Evolutionary conservation across 1,140 invertebrate species (phyloP).

Genomic region (Dinoponera quadriceps): DNA sequence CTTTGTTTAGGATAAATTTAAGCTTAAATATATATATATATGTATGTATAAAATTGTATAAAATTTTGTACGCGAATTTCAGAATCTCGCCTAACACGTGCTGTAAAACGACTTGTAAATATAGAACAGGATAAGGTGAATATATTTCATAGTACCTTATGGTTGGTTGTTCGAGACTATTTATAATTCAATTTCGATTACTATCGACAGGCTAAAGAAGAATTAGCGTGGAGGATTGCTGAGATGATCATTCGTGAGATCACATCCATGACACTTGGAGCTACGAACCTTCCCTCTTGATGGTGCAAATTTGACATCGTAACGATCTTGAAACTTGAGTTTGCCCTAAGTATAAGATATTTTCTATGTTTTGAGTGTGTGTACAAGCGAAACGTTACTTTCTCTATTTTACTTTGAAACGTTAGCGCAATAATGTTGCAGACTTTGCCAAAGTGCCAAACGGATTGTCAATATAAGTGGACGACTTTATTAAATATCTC

Average conservation of each 20-base stretch:
- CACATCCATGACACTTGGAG: constrained; percentile 92
- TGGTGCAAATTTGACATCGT: constrained; percentile 55
- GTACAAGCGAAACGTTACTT: constrained; percentile 41
- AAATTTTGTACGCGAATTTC: constrained; percentile 45
- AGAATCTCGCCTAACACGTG: constrained; percentile 88
- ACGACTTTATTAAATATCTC: constrained; percentile 26
- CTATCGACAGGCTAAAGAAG: constrained; percentile 91
- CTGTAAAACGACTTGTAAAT: constrained; percentile 92
- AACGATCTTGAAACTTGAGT: constrained; percentile 32
- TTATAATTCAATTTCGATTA: constrained; percentile 22
- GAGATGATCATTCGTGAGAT: constrained; percentile 98
- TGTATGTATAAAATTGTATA: not conserved
- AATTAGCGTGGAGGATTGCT: constrained; percentile 97
- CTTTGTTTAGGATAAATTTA: not conserved
- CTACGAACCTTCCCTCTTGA: constrained; percentile 80
- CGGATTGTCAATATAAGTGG: constrained; percentile 19
- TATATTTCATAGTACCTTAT: constrained; percentile 43
- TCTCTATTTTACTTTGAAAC: constrained; percentile 26
- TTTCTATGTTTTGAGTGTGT: constrained; percentile 15
- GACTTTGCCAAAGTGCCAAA: constrained; percentile 69
- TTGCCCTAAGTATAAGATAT: constrained; percentile 35
- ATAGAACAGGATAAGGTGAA: constrained; percentile 91
- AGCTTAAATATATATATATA: not conserved
- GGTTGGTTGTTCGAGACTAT: not conserved
- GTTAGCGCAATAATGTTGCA: constrained; percentile 16